Evolutionary conservation across 2,888 invertebrate species (phyloP).

Genomic region (Macrophya annulata): DNA sequence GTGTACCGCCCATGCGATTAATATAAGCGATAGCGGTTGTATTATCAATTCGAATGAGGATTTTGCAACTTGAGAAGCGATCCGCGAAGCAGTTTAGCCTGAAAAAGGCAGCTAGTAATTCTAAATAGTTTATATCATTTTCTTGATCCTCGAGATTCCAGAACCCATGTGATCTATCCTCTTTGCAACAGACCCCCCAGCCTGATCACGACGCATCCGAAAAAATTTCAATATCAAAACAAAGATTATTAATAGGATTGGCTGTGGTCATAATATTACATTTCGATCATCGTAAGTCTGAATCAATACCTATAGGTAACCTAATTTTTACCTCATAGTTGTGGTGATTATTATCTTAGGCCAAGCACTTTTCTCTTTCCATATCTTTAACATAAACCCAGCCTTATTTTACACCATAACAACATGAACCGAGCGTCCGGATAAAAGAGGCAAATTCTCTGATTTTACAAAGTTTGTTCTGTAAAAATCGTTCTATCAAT

Average conservation of each 20-base stretch:
- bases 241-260: not conserved
- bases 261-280: not conserved
- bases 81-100: not conserved
- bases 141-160: not conserved
- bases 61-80: not conserved
- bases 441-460: conserved; percentile 8
- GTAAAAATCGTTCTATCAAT: not conserved
- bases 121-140: conserved; percentile 14
- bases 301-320: conserved; percentile 28
- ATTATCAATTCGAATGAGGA: conserved; percentile 57
- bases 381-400: conserved; percentile 59
- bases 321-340: conserved; percentile 55
- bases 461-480: not conserved
- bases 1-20: conserved; percentile 59
- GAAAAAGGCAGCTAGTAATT: not conserved
- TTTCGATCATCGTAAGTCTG: conserved; percentile 45
- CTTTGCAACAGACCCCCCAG: conserved; percentile 2
- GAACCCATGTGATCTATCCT: not conserved
- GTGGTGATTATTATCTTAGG: conserved; percentile 23
- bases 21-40: conserved; percentile 60
- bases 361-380: conserved; percentile 58
- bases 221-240: not conserved
- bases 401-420: conserved; percentile 44
- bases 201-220: conserved; percentile 5
- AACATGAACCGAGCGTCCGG: not conserved